Conservation (phyloP, 2,888 invertebrate species). For the Caradrina clavipalpis region DNA sequence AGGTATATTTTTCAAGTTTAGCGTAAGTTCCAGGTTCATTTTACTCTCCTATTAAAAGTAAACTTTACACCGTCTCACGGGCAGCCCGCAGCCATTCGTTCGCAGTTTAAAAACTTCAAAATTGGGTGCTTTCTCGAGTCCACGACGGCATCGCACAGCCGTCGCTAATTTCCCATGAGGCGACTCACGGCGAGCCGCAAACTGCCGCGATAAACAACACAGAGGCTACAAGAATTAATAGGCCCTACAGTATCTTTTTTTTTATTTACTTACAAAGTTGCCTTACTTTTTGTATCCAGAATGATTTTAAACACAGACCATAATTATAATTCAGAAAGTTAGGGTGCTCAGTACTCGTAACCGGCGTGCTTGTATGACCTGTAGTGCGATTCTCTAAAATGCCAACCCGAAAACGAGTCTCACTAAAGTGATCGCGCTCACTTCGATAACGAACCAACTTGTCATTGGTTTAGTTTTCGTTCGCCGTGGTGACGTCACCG, state of each 20-base stretch:
- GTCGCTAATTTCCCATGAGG: constrained; percentile 81
- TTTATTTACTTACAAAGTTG: constrained; percentile 43
- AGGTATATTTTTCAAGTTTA: background rate
- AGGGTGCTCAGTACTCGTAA: too few species aligned
- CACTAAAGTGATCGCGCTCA: too few species aligned
- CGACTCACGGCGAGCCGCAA: constrained; percentile 73
- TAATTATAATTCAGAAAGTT: too few species aligned
- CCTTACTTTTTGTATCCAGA: constrained; percentile 26
- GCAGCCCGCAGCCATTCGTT: constrained; percentile 57
- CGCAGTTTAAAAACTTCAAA: constrained; percentile 79
- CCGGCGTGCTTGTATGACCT: too few species aligned
- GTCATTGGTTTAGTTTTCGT: too few species aligned
- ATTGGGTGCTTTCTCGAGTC: constrained; percentile 75
- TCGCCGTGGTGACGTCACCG: too few species aligned
- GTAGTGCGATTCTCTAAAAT: too few species aligned
- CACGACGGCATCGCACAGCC: constrained; percentile 66
- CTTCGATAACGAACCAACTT: too few species aligned
- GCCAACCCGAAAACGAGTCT: too few species aligned
- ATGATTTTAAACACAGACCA: too few species aligned
- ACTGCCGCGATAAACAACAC: constrained; percentile 77
- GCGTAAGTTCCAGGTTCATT: constrained; percentile 33
- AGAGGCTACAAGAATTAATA: constrained; percentile 64
- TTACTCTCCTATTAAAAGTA: constrained; percentile 72
- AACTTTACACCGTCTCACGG: constrained; percentile 64
- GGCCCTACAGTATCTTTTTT: constrained; percentile 51